Evolutionary conservation across 2,797 vertebrate genomes (phyloP).

Genomic region (Triplophysa bombifrons): DNA sequence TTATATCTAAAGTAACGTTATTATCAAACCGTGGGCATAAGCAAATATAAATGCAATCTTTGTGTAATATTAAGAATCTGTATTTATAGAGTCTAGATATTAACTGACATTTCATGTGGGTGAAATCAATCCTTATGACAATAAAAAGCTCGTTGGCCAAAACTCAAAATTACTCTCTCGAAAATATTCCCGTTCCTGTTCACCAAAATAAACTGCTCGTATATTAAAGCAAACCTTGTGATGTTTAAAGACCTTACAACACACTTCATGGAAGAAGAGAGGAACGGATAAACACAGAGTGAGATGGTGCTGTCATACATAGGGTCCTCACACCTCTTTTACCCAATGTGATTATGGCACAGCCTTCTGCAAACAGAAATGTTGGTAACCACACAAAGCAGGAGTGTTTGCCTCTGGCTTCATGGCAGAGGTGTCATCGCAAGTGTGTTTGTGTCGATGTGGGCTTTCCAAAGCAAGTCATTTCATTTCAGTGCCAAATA

Average conservation of each 20-base stretch:
- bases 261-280: neutral
- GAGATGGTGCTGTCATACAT: neutral
- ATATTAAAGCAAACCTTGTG: neutral
- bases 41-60: conserved; percentile 16
- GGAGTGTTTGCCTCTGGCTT: conserved; percentile 43
- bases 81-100: conserved; percentile 41
- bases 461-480: conserved; percentile 22
- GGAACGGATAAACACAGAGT: conserved; percentile 12
- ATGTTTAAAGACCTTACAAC: neutral
- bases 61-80: conserved; percentile 14
- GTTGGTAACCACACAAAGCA: conserved; percentile 42
- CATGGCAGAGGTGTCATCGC: conserved; percentile 48
- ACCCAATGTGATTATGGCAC: conserved; percentile 29
- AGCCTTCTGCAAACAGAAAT: conserved; percentile 39
- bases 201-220: neutral
- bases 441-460: conserved; percentile 33
- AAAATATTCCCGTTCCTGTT: neutral
- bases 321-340: conserved; percentile 20
- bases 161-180: neutral
- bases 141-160: conserved; percentile 19
- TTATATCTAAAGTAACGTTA: neutral
- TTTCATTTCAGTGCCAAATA: neutral
- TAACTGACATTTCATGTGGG: conserved; percentile 32
- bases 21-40: conserved; percentile 15
- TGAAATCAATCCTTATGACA: conserved; percentile 5